These are phyloP conservation scores for Hippopotamus amphibius DNA, from an alignment of 2,113 vertebrate species.

Conservation along the genomic window DNA sequence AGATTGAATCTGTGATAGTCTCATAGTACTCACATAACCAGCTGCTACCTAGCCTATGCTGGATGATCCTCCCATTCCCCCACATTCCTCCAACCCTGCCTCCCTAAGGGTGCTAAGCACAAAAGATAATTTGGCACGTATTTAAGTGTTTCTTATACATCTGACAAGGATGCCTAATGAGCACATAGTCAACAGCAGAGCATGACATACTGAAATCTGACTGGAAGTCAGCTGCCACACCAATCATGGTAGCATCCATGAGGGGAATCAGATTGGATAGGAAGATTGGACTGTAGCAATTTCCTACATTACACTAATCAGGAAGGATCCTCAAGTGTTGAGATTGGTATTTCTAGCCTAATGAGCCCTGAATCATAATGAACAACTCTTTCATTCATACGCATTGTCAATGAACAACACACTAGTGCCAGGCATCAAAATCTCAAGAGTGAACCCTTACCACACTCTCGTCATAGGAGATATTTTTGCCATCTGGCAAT, in stretches of 20 bases:
- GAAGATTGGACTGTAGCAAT: background rate
- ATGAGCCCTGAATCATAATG: conserved; percentile 21
- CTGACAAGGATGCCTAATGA: background rate
- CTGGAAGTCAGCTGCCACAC: background rate
- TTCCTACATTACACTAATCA: background rate
- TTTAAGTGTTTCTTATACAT: conserved; percentile 7
- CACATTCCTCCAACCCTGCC: background rate
- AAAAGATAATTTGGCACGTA: background rate
- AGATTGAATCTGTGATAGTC: background rate
- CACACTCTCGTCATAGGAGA: background rate
- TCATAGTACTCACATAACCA: background rate
- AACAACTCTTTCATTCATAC: conserved; percentile 15
- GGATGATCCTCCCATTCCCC: background rate
- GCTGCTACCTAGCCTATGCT: background rate
- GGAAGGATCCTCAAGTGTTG: background rate
- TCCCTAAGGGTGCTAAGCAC: background rate
- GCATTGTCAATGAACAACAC: background rate
- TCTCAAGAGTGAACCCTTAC: background rate
- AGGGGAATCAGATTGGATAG: background rate
- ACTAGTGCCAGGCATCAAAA: background rate
- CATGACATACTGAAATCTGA: conserved; percentile 25
- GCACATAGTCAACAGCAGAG: background rate
- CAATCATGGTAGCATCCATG: conserved; percentile 7
- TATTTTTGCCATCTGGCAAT: background rate
- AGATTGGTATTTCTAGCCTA: conserved; percentile 2